Base-by-base conservation (phyloP, 2,888 invertebrate species). In the Andrena hattorfiana region DNA sequence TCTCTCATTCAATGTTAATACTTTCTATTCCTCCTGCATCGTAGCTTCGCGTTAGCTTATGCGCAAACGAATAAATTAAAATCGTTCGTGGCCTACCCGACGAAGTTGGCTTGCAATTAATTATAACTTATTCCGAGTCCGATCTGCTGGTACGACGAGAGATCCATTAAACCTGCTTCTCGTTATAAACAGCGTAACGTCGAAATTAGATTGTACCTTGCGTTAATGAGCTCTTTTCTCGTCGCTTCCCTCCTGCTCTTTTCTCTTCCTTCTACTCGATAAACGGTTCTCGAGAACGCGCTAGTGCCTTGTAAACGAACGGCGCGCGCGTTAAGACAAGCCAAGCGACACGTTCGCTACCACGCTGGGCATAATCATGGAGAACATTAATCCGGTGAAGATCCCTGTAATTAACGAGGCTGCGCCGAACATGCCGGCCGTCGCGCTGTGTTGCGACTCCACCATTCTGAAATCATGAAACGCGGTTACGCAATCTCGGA, bases 401-500 rank as follows among this genome's bases (percentile, higher is more conserved):
- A 99, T 97, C 62, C 99, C 99, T 0, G 98, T 97, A 48, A 99
- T 97, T 1, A 99, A 95, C 91, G 97, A 97, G 26, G 99, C 99
- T 0, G 98, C 98, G 59, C 98, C 99, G 94, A 98, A 97, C 99
- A 99, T 99, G 77, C 99, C 99, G 0, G 99, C 99, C 0, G 96
- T 97, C 0, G 97, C 95, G 20, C 98, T 97, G 93, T 98, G 95
- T 90, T 97, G 96, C 0, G 97, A 96, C n/a, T 97, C 97, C 20
- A 98, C 98, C 54, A 95, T 96, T 85, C 98, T 98, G 94, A 64
- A 95, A 95, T 70, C 5, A 70, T 26, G 54, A 73, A 48, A 67
- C 54, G 20, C 7, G 10, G 51, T 28, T 7, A 42, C 23, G 32
- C 56, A 20, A 7, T 51, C 28, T 16, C 2, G 8, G 0, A 35